These are phyloP conservation scores for Hydraecia micacea DNA, from an alignment of 2,888 invertebrate genomes.

Conservation along the genomic window DNA sequence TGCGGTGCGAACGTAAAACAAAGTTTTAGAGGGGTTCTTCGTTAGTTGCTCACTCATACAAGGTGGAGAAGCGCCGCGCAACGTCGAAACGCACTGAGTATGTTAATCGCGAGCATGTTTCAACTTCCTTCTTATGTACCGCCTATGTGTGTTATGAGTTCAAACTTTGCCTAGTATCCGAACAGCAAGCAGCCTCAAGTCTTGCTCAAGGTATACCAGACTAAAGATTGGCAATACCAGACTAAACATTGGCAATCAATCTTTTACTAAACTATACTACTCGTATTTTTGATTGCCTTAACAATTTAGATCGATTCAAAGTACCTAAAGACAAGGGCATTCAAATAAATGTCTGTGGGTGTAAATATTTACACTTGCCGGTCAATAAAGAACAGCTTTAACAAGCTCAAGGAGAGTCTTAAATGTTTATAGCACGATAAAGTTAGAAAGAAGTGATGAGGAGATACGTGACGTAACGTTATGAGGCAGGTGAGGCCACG, in stretches of 20 bases:
- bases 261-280: neutral
- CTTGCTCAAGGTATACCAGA: neutral
- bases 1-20: conserved; percentile 81
- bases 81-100: conserved; percentile 67
- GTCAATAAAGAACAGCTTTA: conserved; percentile 28
- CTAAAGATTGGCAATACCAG: neutral
- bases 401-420: conserved; percentile 19
- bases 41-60: conserved; percentile 86
- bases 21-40: conserved; percentile 85
- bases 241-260: conserved; percentile 8
- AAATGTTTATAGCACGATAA: conserved; percentile 50
- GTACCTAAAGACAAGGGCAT: conserved; percentile 3
- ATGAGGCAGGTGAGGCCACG: conserved; percentile 44
- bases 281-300: neutral
- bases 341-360: conserved; percentile 22
- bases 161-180: conserved; percentile 40
- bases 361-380: conserved; percentile 21
- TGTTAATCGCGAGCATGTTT: conserved; percentile 71
- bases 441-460: conserved; percentile 49
- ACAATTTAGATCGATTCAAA: conserved; percentile 2
- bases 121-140: conserved; percentile 62
- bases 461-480: conserved; percentile 37
- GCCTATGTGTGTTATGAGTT: conserved; percentile 48
- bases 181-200: conserved; percentile 7
- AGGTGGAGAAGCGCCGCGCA: conserved; percentile 70